phyloP scores from a whole-genome alignment of 2,113 vertebrate genomes.

The Colaptes auratus region DNA sequence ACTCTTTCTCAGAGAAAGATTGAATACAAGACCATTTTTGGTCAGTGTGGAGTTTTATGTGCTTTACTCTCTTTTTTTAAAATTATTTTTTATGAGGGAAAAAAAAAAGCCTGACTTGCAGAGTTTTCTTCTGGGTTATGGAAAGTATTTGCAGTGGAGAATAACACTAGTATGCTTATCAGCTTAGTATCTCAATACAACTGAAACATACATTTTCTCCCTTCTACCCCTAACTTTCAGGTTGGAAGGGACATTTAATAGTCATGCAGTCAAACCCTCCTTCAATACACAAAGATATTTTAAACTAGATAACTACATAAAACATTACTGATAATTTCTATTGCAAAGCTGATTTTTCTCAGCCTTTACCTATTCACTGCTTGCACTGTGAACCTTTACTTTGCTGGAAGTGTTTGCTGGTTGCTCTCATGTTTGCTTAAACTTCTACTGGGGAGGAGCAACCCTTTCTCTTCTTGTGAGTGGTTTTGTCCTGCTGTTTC shows the following conservation, averaged over 20 bases:
- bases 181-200: neutral
- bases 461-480: neutral
- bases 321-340: neutral
- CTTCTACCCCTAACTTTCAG: neutral
- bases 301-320: neutral
- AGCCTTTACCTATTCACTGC: neutral
- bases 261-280: too few relatives aligned
- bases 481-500: constrained; percentile 44
- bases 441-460: neutral
- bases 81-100: neutral
- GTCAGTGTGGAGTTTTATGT: too few relatives aligned
- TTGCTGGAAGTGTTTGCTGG: neutral
- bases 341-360: neutral
- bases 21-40: neutral
- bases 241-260: too few relatives aligned
- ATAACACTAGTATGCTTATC: neutral
- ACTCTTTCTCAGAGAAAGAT: neutral
- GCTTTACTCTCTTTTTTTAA: neutral
- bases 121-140: neutral
- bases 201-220: neutral
- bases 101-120: neutral
- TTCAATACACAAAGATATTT: too few relatives aligned
- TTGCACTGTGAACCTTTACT: neutral
- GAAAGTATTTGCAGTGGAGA: neutral
- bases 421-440: constrained; percentile 28